Conservation (phyloP, 2,888 invertebrate genomes). For the Ormyrus pomaceus region DNA sequence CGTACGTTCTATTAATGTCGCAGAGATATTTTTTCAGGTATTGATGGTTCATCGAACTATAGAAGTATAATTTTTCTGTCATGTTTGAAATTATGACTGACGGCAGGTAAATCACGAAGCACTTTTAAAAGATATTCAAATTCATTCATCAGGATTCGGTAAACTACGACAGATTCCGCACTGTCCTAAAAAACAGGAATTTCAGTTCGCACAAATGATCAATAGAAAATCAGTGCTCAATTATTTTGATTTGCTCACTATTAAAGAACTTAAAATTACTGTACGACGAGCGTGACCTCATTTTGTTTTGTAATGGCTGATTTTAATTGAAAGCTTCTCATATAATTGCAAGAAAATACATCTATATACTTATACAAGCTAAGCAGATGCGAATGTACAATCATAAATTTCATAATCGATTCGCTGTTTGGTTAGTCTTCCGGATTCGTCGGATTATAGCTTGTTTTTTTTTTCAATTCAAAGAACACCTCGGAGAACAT, state of each 20-base stretch:
- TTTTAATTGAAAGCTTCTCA: neutral
- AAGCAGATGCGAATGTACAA: slow-evolving; percentile 33
- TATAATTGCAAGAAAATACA: slow-evolving; percentile 8
- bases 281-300: too few relatives aligned
- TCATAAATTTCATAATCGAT: slow-evolving; percentile 63
- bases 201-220: slow-evolving; percentile 42
- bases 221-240: slow-evolving; percentile 10
- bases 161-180: too few relatives aligned
- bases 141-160: neutral
- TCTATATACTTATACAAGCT: slow-evolving; percentile 4
- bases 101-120: neutral
- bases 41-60: too few relatives aligned
- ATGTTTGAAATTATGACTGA: neutral
- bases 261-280: neutral
- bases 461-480: slow-evolving; percentile 57
- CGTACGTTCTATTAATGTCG: too few relatives aligned
- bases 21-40: too few relatives aligned
- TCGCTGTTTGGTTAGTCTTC: slow-evolving; percentile 62
- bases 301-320: too few relatives aligned
- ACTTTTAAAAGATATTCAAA: neutral
- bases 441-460: slow-evolving; percentile 58
- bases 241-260: neutral
- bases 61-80: neutral
- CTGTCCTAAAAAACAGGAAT: too few relatives aligned
- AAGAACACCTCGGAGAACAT: neutral